Percentiles rank a stretch among this genome's conserved stretches.
These are phyloP conservation scores for Belonocnema kinseyi DNA, from an alignment of 1,140 invertebrate species.

Conservation along the genomic window DNA sequence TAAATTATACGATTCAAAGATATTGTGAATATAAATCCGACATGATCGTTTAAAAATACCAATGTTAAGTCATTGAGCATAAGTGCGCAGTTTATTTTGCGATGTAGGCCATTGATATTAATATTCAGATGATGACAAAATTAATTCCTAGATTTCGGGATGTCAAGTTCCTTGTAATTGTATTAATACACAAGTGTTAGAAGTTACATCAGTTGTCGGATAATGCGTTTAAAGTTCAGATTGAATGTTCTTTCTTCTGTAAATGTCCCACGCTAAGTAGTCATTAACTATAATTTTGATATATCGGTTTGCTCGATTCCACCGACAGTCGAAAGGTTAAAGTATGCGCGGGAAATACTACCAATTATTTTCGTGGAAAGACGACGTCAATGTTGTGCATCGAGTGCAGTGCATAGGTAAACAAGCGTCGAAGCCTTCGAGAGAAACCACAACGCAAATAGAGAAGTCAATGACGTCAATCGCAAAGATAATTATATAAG, in stretches of 20 bases:
- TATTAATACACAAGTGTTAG: neutral
- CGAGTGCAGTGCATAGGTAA: neutral
- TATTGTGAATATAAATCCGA: neutral
- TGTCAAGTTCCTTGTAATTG: no score
- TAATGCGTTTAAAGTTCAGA: neutral
- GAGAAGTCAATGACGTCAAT: slow-evolving; percentile 66
- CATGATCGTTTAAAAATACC: neutral
- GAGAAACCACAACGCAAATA: slow-evolving; percentile 44
- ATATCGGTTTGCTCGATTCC: neutral
- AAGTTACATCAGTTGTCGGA: neutral
- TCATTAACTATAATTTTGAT: neutral
- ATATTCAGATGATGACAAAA: neutral
- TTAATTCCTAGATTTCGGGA: neutral
- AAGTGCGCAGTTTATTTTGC: neutral
- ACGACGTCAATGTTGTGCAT: neutral
- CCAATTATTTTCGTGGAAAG: neutral
- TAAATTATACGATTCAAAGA: neutral
- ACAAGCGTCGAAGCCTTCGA: slow-evolving; percentile 1
- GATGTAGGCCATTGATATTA: neutral
- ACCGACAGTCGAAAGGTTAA: neutral
- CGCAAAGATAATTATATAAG: slow-evolving; percentile 64
- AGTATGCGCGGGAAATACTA: neutral
- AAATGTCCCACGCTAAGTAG: neutral
- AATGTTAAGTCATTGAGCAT: neutral
- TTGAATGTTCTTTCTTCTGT: neutral